phyloP scores from a whole-genome alignment of 2,797 vertebrate species.

The Oreonectes daqikongensis region DNA sequence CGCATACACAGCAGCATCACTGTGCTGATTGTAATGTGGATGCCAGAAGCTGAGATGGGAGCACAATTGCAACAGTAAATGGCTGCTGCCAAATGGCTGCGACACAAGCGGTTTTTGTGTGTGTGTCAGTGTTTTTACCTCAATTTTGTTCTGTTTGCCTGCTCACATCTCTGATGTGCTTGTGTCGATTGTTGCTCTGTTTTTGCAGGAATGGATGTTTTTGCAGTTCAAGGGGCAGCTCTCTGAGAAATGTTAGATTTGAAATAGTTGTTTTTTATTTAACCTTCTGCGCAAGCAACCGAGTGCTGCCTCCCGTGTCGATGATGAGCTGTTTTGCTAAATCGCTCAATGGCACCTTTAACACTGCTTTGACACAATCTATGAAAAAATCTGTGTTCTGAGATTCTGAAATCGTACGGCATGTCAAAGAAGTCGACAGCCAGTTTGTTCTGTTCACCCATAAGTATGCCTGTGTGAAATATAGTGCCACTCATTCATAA shows the following conservation, averaged over 20 bases:
- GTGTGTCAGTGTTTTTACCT: constrained; percentile 21
- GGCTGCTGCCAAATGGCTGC: constrained; percentile 46
- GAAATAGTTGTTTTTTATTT: constrained; percentile 23
- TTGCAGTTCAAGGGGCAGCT: constrained; percentile 32
- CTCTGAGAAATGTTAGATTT: constrained; percentile 22
- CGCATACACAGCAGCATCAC: constrained; percentile 16
- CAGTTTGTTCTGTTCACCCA: not conserved
- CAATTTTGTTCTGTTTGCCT: constrained; percentile 39
- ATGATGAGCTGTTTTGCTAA: constrained; percentile 1
- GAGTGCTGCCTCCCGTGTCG: not conserved
- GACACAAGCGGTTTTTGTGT: constrained; percentile 13
- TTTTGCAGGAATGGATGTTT: constrained; percentile 38
- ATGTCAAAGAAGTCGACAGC: not conserved
- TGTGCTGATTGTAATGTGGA: constrained; percentile 41
- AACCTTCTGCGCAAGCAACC: not conserved
- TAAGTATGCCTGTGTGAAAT: not conserved
- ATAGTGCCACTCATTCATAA: not conserved
- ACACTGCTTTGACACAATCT: constrained; percentile 15
- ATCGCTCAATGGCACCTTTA: constrained; percentile 19
- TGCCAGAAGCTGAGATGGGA: constrained; percentile 39
- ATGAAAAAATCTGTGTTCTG: not conserved
- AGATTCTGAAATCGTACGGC: constrained; percentile 1
- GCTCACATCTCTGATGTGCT: constrained; percentile 34
- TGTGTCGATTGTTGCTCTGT: constrained; percentile 37
- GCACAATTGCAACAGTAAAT: constrained; percentile 49